Percentiles rank a stretch among this genome's conserved stretches.
phyloP scores from a whole-genome alignment of 2,113 vertebrate genomes.

The Periophthalmus modestus region DNA sequence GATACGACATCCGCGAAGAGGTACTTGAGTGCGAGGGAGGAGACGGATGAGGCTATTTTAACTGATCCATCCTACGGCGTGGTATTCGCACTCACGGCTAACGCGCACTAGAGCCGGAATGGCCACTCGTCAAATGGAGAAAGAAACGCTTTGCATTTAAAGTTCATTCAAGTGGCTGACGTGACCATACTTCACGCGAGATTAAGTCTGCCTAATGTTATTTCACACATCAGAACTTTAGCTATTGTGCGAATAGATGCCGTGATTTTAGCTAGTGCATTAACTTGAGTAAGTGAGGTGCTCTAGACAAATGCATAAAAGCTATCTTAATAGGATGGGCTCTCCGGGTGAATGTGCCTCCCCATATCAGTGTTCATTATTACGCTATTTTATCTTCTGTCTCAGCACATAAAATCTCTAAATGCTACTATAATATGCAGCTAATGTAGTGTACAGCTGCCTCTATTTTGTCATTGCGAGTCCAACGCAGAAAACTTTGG shows the following conservation, averaged over 20 bases:
- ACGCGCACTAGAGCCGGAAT: constrained; percentile 38
- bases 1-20: constrained; percentile 55
- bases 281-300: constrained; percentile 4
- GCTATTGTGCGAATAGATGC: constrained; percentile 12
- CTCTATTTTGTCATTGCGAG: not conserved
- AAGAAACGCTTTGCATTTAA: constrained; percentile 43
- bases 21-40: constrained; percentile 38
- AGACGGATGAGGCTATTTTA: constrained; percentile 33
- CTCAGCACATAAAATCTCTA: not conserved
- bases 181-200: constrained; percentile 26
- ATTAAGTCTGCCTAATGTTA: constrained; percentile 17
- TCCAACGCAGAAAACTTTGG: not conserved
- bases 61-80: constrained; percentile 25
- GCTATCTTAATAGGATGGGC: constrained; percentile 4
- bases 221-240: constrained; percentile 22
- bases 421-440: not conserved
- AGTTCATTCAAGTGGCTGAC: constrained; percentile 29
- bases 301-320: constrained; percentile 8
- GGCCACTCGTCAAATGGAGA: constrained; percentile 37
- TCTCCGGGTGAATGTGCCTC: not conserved
- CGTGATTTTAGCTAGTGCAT: constrained; percentile 3
- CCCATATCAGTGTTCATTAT: constrained; percentile 4
- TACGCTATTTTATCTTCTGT: not conserved
- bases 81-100: constrained; percentile 38
- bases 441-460: not conserved